A percentile compares a stretch with the other conserved stretches of the same genome.
phyloP scores from a whole-genome alignment of 2,113 vertebrate genomes.

The Nibea coibor region DNA sequence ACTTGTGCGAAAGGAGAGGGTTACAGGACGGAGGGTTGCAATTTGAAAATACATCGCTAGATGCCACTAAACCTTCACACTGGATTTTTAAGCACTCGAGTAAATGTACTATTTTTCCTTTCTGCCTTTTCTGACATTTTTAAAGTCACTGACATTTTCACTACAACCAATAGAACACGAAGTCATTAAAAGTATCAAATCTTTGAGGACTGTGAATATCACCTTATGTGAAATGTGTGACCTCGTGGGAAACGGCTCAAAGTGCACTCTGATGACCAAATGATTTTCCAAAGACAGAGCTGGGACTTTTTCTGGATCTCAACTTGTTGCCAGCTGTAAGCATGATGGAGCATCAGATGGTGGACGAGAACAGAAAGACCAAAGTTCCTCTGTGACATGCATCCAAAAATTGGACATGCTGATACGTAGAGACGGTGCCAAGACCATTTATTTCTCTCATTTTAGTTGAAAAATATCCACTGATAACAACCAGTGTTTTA shows the following conservation, averaged over 20 bases:
- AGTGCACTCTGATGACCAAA: background rate
- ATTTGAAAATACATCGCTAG: too few relatives aligned
- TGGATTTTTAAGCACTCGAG: too few relatives aligned
- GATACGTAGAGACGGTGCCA: background rate
- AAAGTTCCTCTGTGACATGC: background rate
- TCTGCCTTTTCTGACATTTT: too few relatives aligned
- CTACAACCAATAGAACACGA: background rate
- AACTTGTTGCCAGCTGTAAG: constrained; percentile 16
- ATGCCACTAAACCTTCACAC: too few relatives aligned
- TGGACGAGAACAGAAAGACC: constrained; percentile 12
- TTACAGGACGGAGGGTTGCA: too few relatives aligned
- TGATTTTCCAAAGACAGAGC: constrained; percentile 14
- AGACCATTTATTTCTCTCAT: background rate
- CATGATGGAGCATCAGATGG: constrained; percentile 23
- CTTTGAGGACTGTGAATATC: background rate
- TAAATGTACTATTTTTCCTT: too few relatives aligned
- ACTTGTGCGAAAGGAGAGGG: too few relatives aligned
- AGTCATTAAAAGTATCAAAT: background rate
- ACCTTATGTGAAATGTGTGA: background rate
- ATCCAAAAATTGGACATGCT: constrained; percentile 4
- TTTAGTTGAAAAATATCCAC: background rate
- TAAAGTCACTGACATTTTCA: background rate
- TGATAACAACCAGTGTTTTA: too few relatives aligned
- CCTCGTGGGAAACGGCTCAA: background rate
- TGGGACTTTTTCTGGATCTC: background rate